A percentile compares a stretch with the other conserved stretches of the same genome.
Conservation (phyloP, 2,113 vertebrate species). For the Chaetodon auriga region DNA sequence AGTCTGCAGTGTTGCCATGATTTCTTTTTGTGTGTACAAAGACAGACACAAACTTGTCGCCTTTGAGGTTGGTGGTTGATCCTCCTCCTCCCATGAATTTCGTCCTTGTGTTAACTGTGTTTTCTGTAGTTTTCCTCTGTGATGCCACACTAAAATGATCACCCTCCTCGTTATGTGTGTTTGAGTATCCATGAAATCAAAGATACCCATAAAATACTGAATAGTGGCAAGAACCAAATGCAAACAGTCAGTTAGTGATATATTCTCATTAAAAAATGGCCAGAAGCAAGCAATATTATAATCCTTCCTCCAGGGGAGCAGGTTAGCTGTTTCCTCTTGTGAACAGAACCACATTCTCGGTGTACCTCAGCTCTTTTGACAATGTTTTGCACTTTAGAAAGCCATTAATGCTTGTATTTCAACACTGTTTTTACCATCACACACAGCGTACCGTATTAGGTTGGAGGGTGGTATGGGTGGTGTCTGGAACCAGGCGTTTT, state of each 20-base stretch:
- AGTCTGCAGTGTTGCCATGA: not conserved
- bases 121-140: not conserved
- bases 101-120: not conserved
- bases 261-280: not conserved
- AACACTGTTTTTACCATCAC: conserved; percentile 1
- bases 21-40: conserved; percentile 1
- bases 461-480: not conserved
- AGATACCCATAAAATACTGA: not conserved
- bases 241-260: not conserved
- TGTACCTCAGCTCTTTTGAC: not conserved
- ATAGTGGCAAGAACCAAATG: not conserved
- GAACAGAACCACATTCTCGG: not conserved
- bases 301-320: not conserved
- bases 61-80: not conserved
- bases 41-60: not conserved
- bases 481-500: not conserved
- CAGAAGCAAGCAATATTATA: not conserved
- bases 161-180: not conserved
- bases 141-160: not conserved
- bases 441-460: not conserved
- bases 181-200: not conserved
- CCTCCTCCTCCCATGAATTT: too few species aligned
- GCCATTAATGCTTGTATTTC: not conserved
- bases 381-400: not conserved
- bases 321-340: not conserved